These are phyloP conservation scores for Eupithecia inturbata DNA, from an alignment of 2,888 invertebrate species.

Conservation along the genomic window DNA sequence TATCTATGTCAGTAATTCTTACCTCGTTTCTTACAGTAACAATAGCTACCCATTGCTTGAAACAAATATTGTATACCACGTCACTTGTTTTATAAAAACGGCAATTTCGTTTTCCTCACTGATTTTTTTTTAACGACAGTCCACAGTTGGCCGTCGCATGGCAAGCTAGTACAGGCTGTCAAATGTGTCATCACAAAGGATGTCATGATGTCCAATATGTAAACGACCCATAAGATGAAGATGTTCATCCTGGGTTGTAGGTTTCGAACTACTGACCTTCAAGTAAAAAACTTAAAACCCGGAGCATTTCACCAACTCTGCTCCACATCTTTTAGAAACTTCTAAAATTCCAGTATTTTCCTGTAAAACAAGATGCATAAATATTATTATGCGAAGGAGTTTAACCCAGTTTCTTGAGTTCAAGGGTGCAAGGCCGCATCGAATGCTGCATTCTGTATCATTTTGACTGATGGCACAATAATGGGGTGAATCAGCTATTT, in stretches of 20 bases:
- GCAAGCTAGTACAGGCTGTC: background rate
- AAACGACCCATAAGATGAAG: background rate
- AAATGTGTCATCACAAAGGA: background rate
- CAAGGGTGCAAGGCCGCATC: constrained; percentile 28
- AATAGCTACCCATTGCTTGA: background rate
- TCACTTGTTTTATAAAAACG: too few species aligned
- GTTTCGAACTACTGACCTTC: background rate
- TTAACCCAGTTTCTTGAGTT: constrained; percentile 29
- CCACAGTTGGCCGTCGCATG: background rate
- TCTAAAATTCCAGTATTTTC: background rate
- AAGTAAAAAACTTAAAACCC: background rate
- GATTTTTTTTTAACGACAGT: background rate
- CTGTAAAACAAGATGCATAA: constrained; percentile 14
- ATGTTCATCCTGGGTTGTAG: background rate
- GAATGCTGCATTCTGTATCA: constrained; percentile 6
- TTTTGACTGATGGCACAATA: constrained; percentile 6
- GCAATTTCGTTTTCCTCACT: too few species aligned
- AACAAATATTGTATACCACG: background rate
- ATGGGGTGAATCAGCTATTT: background rate
- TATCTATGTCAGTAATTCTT: too few species aligned
- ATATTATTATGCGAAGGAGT: constrained; percentile 21
- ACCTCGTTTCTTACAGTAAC: background rate
- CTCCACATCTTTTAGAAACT: background rate
- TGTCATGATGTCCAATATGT: background rate
- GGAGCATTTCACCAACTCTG: background rate